Conservation (phyloP, 2,888 invertebrate species). For the Heteromurus nitidus region DNA sequence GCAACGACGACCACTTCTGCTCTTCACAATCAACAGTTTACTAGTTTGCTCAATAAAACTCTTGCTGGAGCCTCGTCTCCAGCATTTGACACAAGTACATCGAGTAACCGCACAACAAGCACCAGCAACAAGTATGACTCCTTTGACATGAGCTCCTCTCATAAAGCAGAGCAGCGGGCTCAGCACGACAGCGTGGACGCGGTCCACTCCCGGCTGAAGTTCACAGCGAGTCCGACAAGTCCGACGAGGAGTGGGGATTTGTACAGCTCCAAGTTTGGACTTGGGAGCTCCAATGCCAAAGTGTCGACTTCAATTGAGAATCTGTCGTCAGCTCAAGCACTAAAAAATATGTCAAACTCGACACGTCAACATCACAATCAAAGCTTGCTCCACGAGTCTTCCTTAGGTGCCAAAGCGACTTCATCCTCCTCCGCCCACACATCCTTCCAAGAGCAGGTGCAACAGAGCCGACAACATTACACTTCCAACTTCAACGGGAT, state of each 20-base stretch:
- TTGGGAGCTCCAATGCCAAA: not conserved
- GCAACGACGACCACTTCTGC: slow-evolving; percentile 26
- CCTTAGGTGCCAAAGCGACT: slow-evolving; percentile 70
- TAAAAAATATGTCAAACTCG: slow-evolving; percentile 63
- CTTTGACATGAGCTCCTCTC: slow-evolving; percentile 47
- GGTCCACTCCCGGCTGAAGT: slow-evolving; percentile 71
- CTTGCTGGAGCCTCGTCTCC: slow-evolving; percentile 33
- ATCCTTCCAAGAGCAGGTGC: slow-evolving; percentile 53
- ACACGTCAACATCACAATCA: slow-evolving; percentile 64
- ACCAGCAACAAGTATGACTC: slow-evolving; percentile 61
- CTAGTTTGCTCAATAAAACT: slow-evolving; percentile 60
- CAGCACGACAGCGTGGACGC: slow-evolving; percentile 71
- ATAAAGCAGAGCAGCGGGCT: slow-evolving; percentile 22
- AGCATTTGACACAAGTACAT: slow-evolving; percentile 61
- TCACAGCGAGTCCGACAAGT: slow-evolving; percentile 46
- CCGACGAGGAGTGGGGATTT: slow-evolving; percentile 49
- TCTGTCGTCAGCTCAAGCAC: slow-evolving; percentile 67
- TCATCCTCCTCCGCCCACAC: slow-evolving; percentile 50
- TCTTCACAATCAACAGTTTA: slow-evolving; percentile 52
- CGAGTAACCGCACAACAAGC: slow-evolving; percentile 57
- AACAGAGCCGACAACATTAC: slow-evolving; percentile 44
- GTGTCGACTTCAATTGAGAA: slow-evolving; percentile 65
- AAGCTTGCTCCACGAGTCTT: slow-evolving; percentile 61
- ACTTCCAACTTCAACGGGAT: slow-evolving; percentile 45
- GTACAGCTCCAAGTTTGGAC: slow-evolving; percentile 56